Evolutionary conservation across 2,797 vertebrate species (phyloP), one percentile per base, ranked within the genome.

Genomic region (Bufotes viridis): DNA sequence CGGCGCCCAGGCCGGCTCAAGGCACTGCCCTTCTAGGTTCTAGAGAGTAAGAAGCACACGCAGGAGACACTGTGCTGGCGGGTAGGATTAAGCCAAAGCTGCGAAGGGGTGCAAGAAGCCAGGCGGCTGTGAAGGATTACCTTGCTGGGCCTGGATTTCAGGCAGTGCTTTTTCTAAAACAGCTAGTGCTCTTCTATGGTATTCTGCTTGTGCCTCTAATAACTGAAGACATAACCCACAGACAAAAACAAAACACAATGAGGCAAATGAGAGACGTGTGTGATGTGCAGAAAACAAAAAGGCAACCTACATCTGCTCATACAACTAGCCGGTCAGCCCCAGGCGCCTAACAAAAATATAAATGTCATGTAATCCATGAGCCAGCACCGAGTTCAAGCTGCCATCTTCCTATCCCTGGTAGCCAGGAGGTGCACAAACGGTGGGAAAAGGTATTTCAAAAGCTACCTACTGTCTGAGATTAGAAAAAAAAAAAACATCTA

Each of bases 141-240:
- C 98, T 99, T 99, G 98, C 93, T 99, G 98, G 92, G 96, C 96
- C 94, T 97, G 97, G 93, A 99, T 97, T 94, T 97, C 96, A 58
- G 98, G 98, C 93, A 99, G 94, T 92, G 98, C 96, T 84, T 94
- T 96, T 96, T 99, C 98, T 95, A 99, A 96, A 92, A 99, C 96
- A 91, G 97, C 95, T 95, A 99, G 97, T 95, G 98, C 97, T 96
- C 97, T 99, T 95, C 98, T 96, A 96, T 99, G 98, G 96, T 99
- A 99, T 96, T 99, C 98, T 92, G 98, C 98, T 96, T 99, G 98
- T 93, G 97, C 97, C 94, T 99, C 98, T 96, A 99, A 96, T 94
- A 99, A 97, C 98, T 99, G 92, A 93, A 95, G 96, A 96, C 93
- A 97, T 92, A 95, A 95, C 93, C 93, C 94, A 96, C 94, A 96